These are phyloP conservation scores for Cataglyphis hispanica DNA, from an alignment of 1,140 invertebrate genomes.

Conservation along the genomic window DNA sequence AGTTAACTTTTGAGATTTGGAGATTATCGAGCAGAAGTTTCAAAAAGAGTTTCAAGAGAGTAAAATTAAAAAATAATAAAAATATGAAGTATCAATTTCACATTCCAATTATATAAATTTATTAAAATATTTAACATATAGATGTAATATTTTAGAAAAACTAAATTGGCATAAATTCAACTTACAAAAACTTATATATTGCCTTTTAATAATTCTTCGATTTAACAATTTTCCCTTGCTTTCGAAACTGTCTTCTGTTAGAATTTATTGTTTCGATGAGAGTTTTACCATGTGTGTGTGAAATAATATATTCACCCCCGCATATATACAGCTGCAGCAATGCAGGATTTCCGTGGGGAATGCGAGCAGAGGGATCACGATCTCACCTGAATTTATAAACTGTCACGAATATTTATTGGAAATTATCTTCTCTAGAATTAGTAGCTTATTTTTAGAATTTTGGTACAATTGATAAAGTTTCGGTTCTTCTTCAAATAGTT, in stretches of 20 bases:
- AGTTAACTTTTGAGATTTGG: background rate
- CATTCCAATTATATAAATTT: background rate
- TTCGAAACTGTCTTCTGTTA: background rate
- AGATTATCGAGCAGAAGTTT: background rate
- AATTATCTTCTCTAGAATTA: conserved; percentile 1
- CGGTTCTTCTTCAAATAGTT: background rate
- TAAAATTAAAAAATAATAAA: background rate
- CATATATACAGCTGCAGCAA: conserved; percentile 23
- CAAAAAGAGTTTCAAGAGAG: background rate
- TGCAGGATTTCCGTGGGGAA: conserved; percentile 27
- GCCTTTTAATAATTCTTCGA: conserved; percentile 3
- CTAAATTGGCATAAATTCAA: background rate
- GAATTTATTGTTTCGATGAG: conserved; percentile 6
- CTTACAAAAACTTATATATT: background rate
- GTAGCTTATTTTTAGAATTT: conserved; percentile 5
- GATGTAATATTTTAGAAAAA: background rate
- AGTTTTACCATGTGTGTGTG: conserved; percentile 15
- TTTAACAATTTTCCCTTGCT: background rate
- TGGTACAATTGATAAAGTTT: background rate
- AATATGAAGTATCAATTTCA: background rate
- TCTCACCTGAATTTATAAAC: conserved; percentile 21
- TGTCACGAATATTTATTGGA: conserved; percentile 25
- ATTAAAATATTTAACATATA: background rate
- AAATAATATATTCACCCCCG: conserved; percentile 55
- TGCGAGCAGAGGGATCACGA: background rate